Evolutionary conservation across 2,797 vertebrate genomes (phyloP), one percentile per base, ranked within the genome.

Genomic region (Sus cebifrons): DNA sequence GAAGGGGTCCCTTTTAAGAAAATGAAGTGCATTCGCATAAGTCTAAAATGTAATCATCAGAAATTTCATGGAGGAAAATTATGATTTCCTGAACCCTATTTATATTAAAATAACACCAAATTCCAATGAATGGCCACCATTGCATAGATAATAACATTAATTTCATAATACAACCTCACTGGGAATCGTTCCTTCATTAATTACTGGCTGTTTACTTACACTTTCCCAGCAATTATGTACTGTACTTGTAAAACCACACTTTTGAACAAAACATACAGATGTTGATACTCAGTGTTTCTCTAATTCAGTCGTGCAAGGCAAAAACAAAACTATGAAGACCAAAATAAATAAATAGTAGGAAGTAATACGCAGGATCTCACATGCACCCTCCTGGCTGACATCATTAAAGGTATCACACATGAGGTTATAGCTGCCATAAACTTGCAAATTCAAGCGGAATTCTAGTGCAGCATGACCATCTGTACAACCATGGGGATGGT

Each of bases 1-100:
- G 11, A 15, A 25, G 3, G 25, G 13, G 17, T 32, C 29, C 1
- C 54, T 78, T 73, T 67, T 64, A 86, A 54, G 64, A 87, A 94
- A 91, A 82, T 82, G 1, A 12, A 83, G 58, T 40, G 3, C 3
- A 58, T 90, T 62, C 23, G 68, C 62, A 3, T 86, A 70, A 77
- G n/a, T 25, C 65, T 67, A 86, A 89, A 93, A 49, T 89, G 3
- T n/a, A 89, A 52, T 27, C 75, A 29, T 21, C 15, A 81, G 4
- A 70, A 70, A 77, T 86, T 70, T 82, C 25, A 44, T 70, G 71
- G 54, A 93, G 21, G 25, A 92, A 36, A 70, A 44, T 60, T 18
- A 54, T 40, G 29, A 81, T 67, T 75, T 62, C 54, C 29, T 60
- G n/a, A 92, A 21, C 73, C 6, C 73, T 62, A 2, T 62, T 36